Evolutionary conservation across 2,888 invertebrate genomes (phyloP), one percentile per base, ranked within the genome.

Genomic region (Melieria picta): DNA sequence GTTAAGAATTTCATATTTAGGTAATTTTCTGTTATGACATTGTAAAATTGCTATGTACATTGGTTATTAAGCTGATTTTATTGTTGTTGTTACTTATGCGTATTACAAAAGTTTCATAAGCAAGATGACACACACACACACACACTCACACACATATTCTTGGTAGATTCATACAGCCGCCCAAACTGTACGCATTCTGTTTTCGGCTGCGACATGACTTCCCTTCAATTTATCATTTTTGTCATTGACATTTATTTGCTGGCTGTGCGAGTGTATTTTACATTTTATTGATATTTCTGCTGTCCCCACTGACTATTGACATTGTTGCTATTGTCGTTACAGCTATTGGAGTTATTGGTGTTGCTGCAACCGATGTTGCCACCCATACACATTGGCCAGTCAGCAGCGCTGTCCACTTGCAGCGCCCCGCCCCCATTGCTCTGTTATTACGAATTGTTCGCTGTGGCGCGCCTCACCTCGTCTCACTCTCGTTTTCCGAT

Each of bases 151-250:
- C 50, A 50, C 50, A 3, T 50, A 50, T 11, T 10, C 11, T 10
- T 50, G 11, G 50, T 50, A 50, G 7, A 11, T 50, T 10, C 11
- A 50, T 50, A 11, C 11, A 50, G 7, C 9, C 11, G 11, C 50
- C 50, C 11, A 50, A n/a, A 52, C 7, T 5, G 11, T 50, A 50
- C 50, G 11, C 11, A 50, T 50, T 7, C 13, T 52, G 9, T 4
- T n/a, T 52, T 11, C 13, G 13, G 9, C 10, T 50, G 11, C 50
- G 11, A 50, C 5, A 52, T 52, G 9, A 52, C 13, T 52, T 13
- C 52, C 13, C 13, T 52, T 52, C 52, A 52, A 52, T 52, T 52
- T 52, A 52, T 52, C 52, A 52, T 52, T 52, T 52, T 52, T 52
- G 52, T 52, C 52, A 7, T 52, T 52, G 52, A 52, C 52, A 52